Evolutionary conservation across 2,797 vertebrate genomes (phyloP).

Genomic region (Danio jaintianensis): DNA sequence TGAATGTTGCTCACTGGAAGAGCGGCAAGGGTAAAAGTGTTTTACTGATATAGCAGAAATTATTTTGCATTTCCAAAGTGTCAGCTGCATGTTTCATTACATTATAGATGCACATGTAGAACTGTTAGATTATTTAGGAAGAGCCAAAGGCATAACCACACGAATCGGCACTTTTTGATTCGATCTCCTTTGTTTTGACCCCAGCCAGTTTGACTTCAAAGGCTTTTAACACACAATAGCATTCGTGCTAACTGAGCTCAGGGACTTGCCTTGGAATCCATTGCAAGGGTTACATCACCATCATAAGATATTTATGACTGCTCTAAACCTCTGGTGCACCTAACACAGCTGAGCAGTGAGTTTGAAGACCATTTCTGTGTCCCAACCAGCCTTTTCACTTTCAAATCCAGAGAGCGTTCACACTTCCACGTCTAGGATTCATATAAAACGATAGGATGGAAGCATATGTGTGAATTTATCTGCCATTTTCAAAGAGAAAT

Average conservation of each 20-base stretch:
- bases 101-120: constrained; percentile 6
- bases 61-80: constrained; percentile 30
- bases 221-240: constrained; percentile 54
- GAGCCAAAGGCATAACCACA: constrained; percentile 60
- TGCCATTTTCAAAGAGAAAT: constrained; percentile 69
- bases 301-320: constrained; percentile 47
- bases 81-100: neutral
- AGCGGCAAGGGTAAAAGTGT: neutral
- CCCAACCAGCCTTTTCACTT: constrained; percentile 45
- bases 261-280: constrained; percentile 34
- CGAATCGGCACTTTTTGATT: constrained; percentile 66
- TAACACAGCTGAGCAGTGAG: constrained; percentile 35
- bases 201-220: constrained; percentile 56
- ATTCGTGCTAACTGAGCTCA: constrained; percentile 43
- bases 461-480: constrained; percentile 67
- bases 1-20: constrained; percentile 10
- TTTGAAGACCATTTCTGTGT: constrained; percentile 22
- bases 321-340: constrained; percentile 45
- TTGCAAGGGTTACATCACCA: constrained; percentile 44
- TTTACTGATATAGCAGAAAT: constrained; percentile 11
- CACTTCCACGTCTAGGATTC: constrained; percentile 9
- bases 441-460: constrained; percentile 58
- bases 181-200: constrained; percentile 47
- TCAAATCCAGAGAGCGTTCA: constrained; percentile 29
- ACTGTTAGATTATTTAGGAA: constrained; percentile 15